A percentile compares a stretch with the other conserved stretches of the same genome.
phyloP scores from a whole-genome alignment of 2,888 invertebrate genomes.

The Eueremaeus valkanovi region DNA sequence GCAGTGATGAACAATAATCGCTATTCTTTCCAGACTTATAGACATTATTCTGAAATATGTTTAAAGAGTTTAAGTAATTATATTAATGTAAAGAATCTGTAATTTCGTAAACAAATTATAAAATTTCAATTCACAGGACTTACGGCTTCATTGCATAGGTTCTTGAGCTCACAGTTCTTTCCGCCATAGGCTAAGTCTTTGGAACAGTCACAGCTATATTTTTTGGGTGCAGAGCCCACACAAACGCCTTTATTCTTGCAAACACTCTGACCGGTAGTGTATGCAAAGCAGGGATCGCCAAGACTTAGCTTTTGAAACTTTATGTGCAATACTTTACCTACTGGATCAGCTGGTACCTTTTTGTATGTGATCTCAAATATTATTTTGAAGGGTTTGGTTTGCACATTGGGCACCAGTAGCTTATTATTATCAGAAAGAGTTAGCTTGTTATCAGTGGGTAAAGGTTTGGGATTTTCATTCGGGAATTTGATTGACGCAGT shows the following conservation, averaged over 20 bases:
- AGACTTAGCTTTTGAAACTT: background rate
- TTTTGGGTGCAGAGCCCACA: background rate
- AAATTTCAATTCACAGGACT: background rate
- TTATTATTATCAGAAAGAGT: too few species aligned
- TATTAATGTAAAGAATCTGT: too few species aligned
- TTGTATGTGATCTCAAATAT: background rate
- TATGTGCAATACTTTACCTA: background rate
- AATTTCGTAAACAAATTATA: too few species aligned
- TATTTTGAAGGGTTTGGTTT: background rate
- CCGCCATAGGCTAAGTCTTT: background rate
- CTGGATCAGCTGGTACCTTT: background rate
- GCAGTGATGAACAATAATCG: background rate
- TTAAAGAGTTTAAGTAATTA: too few species aligned
- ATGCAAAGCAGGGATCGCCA: background rate
- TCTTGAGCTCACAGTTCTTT: background rate
- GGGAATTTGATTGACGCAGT: background rate
- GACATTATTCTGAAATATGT: too few species aligned
- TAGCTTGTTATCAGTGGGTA: too few species aligned
- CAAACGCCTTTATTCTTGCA: background rate
- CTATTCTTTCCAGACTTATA: too few species aligned
- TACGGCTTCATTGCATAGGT: background rate
- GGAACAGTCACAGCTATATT: background rate
- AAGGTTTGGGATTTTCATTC: too few species aligned
- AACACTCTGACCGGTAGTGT: background rate
- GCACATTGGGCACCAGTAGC: too few species aligned